Percentiles rank a stretch among this genome's conserved stretches.
These are phyloP conservation scores for Agapetus fuscipes DNA, from an alignment of 2,888 invertebrate genomes.

Conservation along the genomic window DNA sequence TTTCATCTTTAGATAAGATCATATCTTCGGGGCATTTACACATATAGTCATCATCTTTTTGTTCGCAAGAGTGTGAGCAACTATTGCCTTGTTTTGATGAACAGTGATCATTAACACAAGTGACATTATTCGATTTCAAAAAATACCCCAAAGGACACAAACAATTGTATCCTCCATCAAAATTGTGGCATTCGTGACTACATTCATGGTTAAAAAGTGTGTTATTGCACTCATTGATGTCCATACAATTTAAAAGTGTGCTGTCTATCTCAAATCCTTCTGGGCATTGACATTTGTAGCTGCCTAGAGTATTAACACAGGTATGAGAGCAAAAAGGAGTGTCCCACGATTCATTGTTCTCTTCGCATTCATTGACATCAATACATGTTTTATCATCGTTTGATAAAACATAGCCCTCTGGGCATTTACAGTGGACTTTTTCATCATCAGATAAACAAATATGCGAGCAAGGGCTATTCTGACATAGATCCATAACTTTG, in stretches of 20 bases:
- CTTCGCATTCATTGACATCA: slow-evolving; percentile 46
- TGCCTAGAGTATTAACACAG: slow-evolving; percentile 4
- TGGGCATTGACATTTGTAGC: slow-evolving; percentile 1
- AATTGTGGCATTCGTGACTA: slow-evolving; percentile 38
- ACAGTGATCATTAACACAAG: slow-evolving; percentile 33
- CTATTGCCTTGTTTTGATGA: slow-evolving; percentile 25
- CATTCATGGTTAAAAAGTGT: slow-evolving; percentile 28
- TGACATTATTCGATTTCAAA: slow-evolving; percentile 25
- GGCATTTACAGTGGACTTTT: slow-evolving; percentile 30
- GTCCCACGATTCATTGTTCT: slow-evolving; percentile 22
- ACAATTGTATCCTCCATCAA: slow-evolving; percentile 25
- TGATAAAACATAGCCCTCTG: slow-evolving; percentile 32
- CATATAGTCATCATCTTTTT: slow-evolving; percentile 38
- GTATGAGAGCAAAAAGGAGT: background rate
- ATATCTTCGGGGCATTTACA: slow-evolving; percentile 54
- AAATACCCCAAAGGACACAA: slow-evolving; percentile 36
- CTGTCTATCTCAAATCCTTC: background rate
- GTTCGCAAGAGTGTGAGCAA: slow-evolving; percentile 38
- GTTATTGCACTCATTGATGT: slow-evolving; percentile 2
- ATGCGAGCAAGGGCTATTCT: slow-evolving; percentile 35
- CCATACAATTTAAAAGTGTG: slow-evolving; percentile 13
- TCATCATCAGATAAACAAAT: slow-evolving; percentile 25
- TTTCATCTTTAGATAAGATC: slow-evolving; percentile 33
- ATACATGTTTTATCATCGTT: slow-evolving; percentile 27
- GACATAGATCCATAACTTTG: background rate